Evolutionary conservation across 2,113 vertebrate genomes (phyloP).

Genomic region (Ginglymostoma cirratum): DNA sequence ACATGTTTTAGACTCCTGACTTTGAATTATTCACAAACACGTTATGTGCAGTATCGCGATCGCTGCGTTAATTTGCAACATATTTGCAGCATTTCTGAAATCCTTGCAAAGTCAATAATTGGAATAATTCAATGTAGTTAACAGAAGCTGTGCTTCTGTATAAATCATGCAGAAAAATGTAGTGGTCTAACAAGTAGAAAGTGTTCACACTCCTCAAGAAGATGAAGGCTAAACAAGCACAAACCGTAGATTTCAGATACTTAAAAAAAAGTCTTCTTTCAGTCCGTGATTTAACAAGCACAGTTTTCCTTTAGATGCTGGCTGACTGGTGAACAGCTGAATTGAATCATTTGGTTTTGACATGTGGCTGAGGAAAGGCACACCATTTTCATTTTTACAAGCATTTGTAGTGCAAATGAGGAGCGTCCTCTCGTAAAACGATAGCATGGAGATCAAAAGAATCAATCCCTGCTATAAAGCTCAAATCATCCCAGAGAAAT

Average conservation of each 20-base stretch:
- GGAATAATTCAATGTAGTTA: not conserved
- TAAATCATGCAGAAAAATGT: not conserved
- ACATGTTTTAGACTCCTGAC: not conserved
- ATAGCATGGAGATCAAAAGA: conserved; percentile 64
- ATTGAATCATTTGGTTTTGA: conserved; percentile 32
- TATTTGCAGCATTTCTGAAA: not conserved
- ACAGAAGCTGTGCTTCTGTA: not conserved
- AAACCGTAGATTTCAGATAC: conserved; percentile 10
- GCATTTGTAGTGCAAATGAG: conserved; percentile 70
- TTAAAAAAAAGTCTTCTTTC: not conserved
- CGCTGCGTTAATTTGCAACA: not conserved
- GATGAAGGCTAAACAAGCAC: not conserved
- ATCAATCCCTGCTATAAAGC: conserved; percentile 59
- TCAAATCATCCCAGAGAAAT: conserved; percentile 64
- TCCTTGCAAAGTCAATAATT: not conserved
- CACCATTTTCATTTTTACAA: conserved; percentile 57
- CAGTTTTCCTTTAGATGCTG: conserved; percentile 10
- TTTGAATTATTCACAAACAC: not conserved
- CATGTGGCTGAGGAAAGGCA: conserved; percentile 42
- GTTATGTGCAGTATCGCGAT: not conserved
- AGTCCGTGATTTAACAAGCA: conserved; percentile 12
- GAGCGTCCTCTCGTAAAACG: conserved; percentile 63
- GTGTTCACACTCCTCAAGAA: not conserved
- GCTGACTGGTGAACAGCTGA: conserved; percentile 26
- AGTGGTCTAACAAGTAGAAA: not conserved